phyloP scores from a whole-genome alignment of 2,113 vertebrate genomes.

The Harpagus bidentatus region DNA sequence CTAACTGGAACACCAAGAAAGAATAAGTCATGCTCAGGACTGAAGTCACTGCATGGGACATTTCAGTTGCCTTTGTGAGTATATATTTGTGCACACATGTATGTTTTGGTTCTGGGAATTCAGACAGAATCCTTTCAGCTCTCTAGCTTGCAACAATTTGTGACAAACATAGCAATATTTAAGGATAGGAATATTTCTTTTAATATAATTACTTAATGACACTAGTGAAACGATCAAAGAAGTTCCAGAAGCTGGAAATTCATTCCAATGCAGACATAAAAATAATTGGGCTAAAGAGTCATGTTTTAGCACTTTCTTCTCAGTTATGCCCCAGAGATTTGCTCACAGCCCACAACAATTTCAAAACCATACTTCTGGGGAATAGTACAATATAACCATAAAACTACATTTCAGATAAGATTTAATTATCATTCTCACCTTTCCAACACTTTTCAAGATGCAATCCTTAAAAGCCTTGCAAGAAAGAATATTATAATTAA shows the following conservation, averaged over 20 bases:
- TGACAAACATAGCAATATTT: background rate
- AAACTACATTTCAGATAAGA: conserved; percentile 82
- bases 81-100: background rate
- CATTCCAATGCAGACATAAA: conserved; percentile 73
- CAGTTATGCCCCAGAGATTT: conserved; percentile 74
- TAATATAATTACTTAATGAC: conserved; percentile 38
- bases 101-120: background rate
- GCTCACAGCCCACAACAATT: conserved; percentile 74
- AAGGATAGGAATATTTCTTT: background rate
- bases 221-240: conserved; percentile 50
- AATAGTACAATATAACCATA: conserved; percentile 81
- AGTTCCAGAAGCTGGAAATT: conserved; percentile 69
- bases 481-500: conserved; percentile 62
- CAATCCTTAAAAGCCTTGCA: conserved; percentile 75
- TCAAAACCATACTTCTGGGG: conserved; percentile 73
- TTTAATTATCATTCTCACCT: conserved; percentile 89
- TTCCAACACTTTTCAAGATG: conserved; percentile 80
- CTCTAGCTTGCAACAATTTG: background rate
- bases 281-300: conserved; percentile 77
- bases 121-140: conserved; percentile 23
- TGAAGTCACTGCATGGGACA: background rate
- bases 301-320: conserved; percentile 82
- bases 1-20: background rate
- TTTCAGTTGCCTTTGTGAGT: background rate
- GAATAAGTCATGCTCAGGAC: background rate